Base-by-base conservation (phyloP, 2,888 invertebrate species). In the Drosophila pseudotalamancana region DNA sequence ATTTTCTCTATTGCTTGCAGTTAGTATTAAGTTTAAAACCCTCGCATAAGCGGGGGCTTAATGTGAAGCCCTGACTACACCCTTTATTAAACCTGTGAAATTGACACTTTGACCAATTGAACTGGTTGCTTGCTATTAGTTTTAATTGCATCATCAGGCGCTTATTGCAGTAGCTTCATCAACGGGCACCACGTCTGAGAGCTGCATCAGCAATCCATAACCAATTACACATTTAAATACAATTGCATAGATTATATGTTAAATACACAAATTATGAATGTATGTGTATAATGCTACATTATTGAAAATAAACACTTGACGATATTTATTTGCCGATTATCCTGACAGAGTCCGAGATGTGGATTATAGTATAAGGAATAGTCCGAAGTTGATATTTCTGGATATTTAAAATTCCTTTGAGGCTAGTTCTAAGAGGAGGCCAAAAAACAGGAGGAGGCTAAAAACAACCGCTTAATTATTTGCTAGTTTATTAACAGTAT, bases 261-360 rank as follows among this genome's bases (percentile, higher is more conserved):
- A 46, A 16, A 48, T 50, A 59, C 70, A 48, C 43, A 37, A n/a
- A 34, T 19, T 21, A 49, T 66, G 46, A 29, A 59, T 16, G 18
- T 42, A 46, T 42, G 68, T 51, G 55, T 55, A 67, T 55, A 29
- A 42, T 35, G 49, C 40, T 57, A 34, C 25, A 51, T 39, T 37
- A 57, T 49, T 45, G 31, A 9, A 48, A 49, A 71, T 66, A 61
- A 70, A 63, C 9, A 51, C 65, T 66, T 75, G 60, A 77, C 71
- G 35, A 55, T 27, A 39, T 32, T 23, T 46, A 35, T 46, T 9
- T 43, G 27, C 18, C 8, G 29, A 18, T 5, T 6, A n/a, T 23
- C 14, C 23, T 5, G 9, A 12, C 8, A 1, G 11, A n/a, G 2
- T 1, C 11, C 11, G 19, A 18, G 18, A n/a, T n/a, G 16, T 11